These are phyloP conservation scores for Channa argus DNA, from an alignment of 2,113 vertebrate species.

Conservation along the genomic window DNA sequence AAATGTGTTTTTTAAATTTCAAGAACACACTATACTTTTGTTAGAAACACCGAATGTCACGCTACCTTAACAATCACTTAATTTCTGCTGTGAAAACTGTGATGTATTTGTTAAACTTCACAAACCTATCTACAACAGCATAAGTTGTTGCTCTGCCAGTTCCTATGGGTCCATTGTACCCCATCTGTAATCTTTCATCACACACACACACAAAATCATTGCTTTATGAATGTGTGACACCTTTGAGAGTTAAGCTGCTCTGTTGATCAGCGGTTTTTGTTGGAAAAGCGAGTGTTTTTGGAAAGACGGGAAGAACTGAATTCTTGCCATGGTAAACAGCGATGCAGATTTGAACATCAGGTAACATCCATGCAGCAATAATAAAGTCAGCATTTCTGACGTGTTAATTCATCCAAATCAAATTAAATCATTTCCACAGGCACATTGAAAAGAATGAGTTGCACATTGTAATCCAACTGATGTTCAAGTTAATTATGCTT, in stretches of 20 bases:
- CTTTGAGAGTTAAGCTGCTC: conserved; percentile 1
- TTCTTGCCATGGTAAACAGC: conserved; percentile 7
- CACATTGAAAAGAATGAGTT: not conserved
- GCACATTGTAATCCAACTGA: not conserved
- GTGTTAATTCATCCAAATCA: conserved; percentile 14
- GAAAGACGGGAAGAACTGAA: conserved; percentile 13
- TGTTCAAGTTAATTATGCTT: conserved; percentile 1
- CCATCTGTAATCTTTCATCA: no score
- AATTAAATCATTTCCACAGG: conserved; percentile 5
- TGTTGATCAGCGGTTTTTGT: conserved; percentile 38
- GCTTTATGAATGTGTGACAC: not conserved
- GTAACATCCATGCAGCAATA: not conserved
- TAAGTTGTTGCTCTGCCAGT: no score
- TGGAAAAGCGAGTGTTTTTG: conserved; percentile 36
- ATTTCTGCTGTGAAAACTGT: no score
- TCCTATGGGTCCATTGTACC: no score
- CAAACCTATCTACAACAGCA: no score
- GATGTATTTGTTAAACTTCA: no score
- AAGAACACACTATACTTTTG: no score
- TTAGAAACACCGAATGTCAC: no score
- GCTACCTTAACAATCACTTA: no score
- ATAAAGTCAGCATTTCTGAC: conserved; percentile 12
- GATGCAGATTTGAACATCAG: conserved; percentile 21
- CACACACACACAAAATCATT: no score
- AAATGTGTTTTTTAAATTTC: no score